Percentiles rank a stretch among this genome's conserved stretches.
These are phyloP conservation scores for Nomia melanderi DNA, from an alignment of 1,140 invertebrate genomes.

Conservation along the genomic window DNA sequence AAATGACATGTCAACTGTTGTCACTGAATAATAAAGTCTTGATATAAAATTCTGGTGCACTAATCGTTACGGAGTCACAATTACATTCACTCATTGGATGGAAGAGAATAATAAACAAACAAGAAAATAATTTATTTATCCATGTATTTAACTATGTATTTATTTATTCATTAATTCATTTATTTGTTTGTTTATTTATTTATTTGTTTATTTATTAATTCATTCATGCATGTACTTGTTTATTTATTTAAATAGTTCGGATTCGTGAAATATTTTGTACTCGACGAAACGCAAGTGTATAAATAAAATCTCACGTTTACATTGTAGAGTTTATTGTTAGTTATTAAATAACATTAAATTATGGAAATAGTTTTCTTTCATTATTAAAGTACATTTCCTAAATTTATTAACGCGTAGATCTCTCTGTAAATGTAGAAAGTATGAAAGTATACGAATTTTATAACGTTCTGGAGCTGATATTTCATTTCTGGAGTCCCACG, in stretches of 20 bases:
- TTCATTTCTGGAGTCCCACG: conserved; percentile 2
- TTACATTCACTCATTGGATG: too few species aligned
- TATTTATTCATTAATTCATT: neutral
- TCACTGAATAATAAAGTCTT: too few species aligned
- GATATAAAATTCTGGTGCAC: too few species aligned
- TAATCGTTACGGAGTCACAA: too few species aligned
- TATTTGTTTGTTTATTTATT: neutral
- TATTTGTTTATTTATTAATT: neutral
- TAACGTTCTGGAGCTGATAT: conserved; percentile 15
- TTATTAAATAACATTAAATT: conserved; percentile 15
- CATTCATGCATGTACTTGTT: neutral
- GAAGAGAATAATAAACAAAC: too few species aligned
- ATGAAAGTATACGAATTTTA: conserved; percentile 45
- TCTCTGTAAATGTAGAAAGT: conserved; percentile 35
- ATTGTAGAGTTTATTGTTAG: conserved; percentile 3
- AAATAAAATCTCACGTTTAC: conserved; percentile 1
- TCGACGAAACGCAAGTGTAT: neutral
- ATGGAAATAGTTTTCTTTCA: conserved; percentile 26
- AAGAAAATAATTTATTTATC: too few species aligned
- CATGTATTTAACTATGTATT: too few species aligned
- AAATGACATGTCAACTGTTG: too few species aligned
- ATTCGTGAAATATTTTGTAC: neutral
- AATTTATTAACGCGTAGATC: conserved; percentile 20
- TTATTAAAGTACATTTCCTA: conserved; percentile 18
- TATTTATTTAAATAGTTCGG: neutral